Evolutionary conservation across 2,888 invertebrate species (phyloP).

Genomic region (Amphipyra berbera): DNA sequence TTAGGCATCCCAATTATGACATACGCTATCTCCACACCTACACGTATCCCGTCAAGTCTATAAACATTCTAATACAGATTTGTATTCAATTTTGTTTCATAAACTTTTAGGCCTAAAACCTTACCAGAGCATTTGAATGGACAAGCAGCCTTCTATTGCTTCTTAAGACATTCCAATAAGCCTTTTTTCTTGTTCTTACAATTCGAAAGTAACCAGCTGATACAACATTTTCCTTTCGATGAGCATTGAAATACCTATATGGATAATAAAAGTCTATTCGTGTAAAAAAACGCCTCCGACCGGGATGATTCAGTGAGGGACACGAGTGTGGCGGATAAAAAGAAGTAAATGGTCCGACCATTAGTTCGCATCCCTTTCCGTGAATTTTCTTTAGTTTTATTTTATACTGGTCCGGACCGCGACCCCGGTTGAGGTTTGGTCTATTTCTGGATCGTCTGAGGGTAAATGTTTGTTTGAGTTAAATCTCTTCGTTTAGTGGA

Average conservation of each 20-base stretch:
- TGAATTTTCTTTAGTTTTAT: conserved; percentile 51
- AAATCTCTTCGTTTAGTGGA: conserved; percentile 12
- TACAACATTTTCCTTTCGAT: conserved; percentile 51
- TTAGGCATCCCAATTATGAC: too few relatives aligned
- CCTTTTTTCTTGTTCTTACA: conserved; percentile 33
- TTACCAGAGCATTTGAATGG: neutral
- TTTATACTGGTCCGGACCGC: conserved; percentile 39
- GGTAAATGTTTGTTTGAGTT: conserved; percentile 25
- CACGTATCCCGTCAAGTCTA: too few relatives aligned
- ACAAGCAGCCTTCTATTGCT: neutral
- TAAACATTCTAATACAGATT: too few relatives aligned
- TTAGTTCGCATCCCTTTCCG: conserved; percentile 70
- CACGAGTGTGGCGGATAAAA: conserved; percentile 71
- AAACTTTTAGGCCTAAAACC: neutral
- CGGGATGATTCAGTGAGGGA: conserved; percentile 74
- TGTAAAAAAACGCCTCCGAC: conserved; percentile 60
- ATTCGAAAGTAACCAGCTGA: conserved; percentile 50
- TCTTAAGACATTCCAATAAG: conserved; percentile 44
- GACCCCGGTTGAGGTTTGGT: conserved; percentile 57
- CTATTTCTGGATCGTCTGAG: conserved; percentile 52
- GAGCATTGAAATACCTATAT: conserved; percentile 58
- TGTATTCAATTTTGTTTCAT: neutral
- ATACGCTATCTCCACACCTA: too few relatives aligned
- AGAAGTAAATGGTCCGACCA: conserved; percentile 76
- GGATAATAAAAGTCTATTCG: conserved; percentile 67